phyloP scores from a whole-genome alignment of 23 tunicate genomes.

The Aplidium turbinatum region DNA sequence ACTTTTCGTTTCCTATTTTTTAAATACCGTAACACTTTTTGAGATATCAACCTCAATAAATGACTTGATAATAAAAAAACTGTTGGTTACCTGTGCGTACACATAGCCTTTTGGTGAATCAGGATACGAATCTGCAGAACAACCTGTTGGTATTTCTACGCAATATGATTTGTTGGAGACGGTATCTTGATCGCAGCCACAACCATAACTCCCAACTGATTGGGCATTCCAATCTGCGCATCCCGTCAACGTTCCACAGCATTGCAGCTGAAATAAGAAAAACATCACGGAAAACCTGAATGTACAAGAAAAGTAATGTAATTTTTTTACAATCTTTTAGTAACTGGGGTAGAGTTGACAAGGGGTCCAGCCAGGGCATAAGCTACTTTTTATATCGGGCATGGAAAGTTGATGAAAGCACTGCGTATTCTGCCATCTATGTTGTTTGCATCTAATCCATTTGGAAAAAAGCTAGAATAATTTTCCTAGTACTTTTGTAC shows the following conservation, averaged over 20 bases:
- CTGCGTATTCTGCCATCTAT: too few species aligned
- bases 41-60: neutral
- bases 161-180: neutral
- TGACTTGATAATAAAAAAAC: too few species aligned
- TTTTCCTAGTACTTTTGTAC: too few species aligned
- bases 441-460: too few species aligned
- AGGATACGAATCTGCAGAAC: neutral
- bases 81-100: neutral
- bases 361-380: too few species aligned
- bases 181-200: conserved; percentile 18
- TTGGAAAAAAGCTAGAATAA: too few species aligned
- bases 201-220: conserved; percentile 15
- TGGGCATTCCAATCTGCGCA: conserved; percentile 31
- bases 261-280: conserved; percentile 33
- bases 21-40: neutral
- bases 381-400: too few species aligned
- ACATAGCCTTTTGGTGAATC: neutral
- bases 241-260: conserved; percentile 35
- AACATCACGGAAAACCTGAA: too few species aligned
- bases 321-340: too few species aligned
- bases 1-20: neutral
- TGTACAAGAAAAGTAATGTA: too few species aligned
- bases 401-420: too few species aligned
- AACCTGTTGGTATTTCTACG: neutral
- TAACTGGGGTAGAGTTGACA: too few species aligned